phyloP scores from a whole-genome alignment of 2,797 vertebrate species.

The Gymnoscopelus microlampas region DNA sequence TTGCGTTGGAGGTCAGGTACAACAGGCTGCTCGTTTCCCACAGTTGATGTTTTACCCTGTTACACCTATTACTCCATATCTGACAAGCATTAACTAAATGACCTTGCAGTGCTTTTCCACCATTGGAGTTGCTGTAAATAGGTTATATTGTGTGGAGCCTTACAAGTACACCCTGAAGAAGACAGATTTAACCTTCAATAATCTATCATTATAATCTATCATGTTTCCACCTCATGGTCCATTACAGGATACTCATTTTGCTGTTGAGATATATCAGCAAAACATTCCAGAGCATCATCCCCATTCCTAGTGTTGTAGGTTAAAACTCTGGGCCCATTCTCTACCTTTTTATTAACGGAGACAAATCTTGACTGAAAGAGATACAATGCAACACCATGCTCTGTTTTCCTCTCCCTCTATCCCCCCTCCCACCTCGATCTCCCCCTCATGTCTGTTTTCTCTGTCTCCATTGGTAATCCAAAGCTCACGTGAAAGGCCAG shows the following conservation, averaged over 20 bases:
- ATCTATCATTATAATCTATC: neutral
- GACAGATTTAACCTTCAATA: neutral
- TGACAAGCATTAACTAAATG: conserved; percentile 24
- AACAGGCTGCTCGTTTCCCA: conserved; percentile 57
- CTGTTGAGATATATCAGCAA: too few relatives aligned
- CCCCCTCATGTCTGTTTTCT: neutral
- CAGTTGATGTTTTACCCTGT: conserved; percentile 56
- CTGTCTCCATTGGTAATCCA: neutral
- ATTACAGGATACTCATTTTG: too few relatives aligned
- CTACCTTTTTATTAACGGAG: too few relatives aligned
- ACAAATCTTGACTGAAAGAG: too few relatives aligned
- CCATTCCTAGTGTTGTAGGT: too few relatives aligned
- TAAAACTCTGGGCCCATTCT: too few relatives aligned
- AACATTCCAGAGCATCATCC: too few relatives aligned
- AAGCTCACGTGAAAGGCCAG: conserved; percentile 22
- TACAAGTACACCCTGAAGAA: neutral
- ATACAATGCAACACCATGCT: neutral
- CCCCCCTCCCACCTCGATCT: neutral
- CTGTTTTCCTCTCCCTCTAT: neutral
- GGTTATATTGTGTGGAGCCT: neutral
- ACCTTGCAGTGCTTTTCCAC: conserved; percentile 30
- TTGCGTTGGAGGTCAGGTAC: conserved; percentile 50
- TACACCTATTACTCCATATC: conserved; percentile 16
- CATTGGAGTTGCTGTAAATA: neutral
- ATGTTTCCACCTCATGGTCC: too few relatives aligned